Evolutionary conservation across 2,888 invertebrate species (phyloP), one percentile per base, ranked within the genome.

Genomic region (Drosophila diplacantha): DNA sequence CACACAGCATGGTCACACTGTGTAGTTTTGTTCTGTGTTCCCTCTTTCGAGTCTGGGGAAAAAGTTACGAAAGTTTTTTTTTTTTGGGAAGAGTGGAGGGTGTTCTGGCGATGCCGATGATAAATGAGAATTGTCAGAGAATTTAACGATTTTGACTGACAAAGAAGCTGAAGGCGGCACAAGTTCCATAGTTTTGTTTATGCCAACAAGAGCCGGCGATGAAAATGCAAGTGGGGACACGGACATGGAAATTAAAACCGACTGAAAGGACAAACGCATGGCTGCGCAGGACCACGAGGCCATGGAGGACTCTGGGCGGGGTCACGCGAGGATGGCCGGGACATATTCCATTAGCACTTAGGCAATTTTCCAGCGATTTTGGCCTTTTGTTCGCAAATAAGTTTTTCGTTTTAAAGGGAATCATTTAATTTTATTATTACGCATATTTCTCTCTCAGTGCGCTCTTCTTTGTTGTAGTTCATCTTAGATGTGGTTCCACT

Each of bases 101-200:
- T n/a, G 3, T 11, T 9, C 26, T 12, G 52, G 14, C 35, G 53
- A 55, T 55, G 26, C 52, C 54, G 53, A 72, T 74, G 77, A 78
- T 72, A 80, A 75, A 81, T 74, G 73, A 70, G 74, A 77, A 83
- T 73, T 76, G 76, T 74, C 74, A 67, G 75, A 59, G 71, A 78
- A 69, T 77, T 85, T 75, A 79, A 75, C 75, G 71, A 74, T 79
- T 82, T 64, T 79, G 73, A 75, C 75, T 79, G 74, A 79, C 84
- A 84, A 83, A 81, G 71, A 50, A 72, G 58, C 20, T 32, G 32
- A 31, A 39, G 18, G 32, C 41, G 34, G 34, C 57, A 35, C 16
- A 60, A 60, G 29, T 84, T 75, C 72, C 81, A 78, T 78, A 83
- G 81, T 83, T 83, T 77, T 80, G 77, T 71, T 82, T 79, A 79